A percentile compares a stretch with the other conserved stretches of the same genome.
phyloP scores from a whole-genome alignment of 1,140 invertebrate genomes.

The Brachionus sp. region DNA sequence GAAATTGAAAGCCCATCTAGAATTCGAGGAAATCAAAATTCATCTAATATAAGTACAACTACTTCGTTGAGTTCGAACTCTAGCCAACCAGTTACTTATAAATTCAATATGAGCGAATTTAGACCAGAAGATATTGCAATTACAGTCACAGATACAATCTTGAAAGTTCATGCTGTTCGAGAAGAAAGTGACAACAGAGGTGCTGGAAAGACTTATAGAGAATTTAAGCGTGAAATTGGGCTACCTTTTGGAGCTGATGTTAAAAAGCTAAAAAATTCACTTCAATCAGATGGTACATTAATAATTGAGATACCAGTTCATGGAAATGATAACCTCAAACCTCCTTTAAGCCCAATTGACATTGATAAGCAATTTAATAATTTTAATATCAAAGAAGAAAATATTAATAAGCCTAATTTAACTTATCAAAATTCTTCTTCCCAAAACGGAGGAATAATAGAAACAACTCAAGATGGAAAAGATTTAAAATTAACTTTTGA shows the following conservation, averaged over 20 bases:
- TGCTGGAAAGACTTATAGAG: not conserved
- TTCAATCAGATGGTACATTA: conserved; percentile 27
- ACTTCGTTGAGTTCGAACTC: not conserved
- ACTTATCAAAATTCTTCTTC: not conserved
- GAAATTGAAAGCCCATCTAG: conserved; percentile 7
- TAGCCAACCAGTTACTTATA: conserved; percentile 14
- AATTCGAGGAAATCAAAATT: not conserved
- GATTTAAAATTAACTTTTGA: conserved; percentile 40
- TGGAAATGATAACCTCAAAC: not conserved
- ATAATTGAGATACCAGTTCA: conserved; percentile 23
- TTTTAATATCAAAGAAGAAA: not conserved
- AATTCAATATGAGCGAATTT: conserved; percentile 46
- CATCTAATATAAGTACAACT: not conserved
- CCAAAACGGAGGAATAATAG: not conserved
- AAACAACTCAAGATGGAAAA: not conserved
- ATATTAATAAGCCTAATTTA: not conserved
- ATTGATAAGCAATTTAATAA: conserved; percentile 18
- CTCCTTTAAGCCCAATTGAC: not conserved
- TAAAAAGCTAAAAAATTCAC: conserved; percentile 30
- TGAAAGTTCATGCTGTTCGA: conserved; percentile 32
- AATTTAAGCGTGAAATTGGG: conserved; percentile 46
- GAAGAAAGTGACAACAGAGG: conserved; percentile 38
- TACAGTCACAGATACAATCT: conserved; percentile 27
- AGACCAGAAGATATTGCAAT: conserved; percentile 38
- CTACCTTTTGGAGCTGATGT: conserved; percentile 38